phyloP scores from a whole-genome alignment of 2,113 vertebrate species.

The Equus przewalskii region DNA sequence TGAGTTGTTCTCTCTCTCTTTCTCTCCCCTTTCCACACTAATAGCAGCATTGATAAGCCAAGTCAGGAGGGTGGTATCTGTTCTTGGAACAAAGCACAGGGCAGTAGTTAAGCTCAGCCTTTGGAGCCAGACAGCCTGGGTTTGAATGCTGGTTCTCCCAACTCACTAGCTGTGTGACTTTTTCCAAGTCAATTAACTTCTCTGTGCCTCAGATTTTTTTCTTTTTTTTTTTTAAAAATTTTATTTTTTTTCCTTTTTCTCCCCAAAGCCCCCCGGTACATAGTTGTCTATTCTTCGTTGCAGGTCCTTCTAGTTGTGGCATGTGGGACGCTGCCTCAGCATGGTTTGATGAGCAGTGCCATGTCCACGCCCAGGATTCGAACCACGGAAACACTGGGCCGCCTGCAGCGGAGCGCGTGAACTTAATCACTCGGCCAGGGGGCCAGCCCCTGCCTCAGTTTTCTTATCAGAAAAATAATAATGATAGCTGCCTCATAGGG shows the following conservation, averaged over 20 bases:
- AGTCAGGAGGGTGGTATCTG: background rate
- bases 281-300: no score
- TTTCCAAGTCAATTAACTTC: constrained; percentile 4
- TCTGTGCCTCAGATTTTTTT: background rate
- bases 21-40: background rate
- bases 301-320: no score
- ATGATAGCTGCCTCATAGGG: background rate
- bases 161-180: background rate
- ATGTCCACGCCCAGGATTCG: no score
- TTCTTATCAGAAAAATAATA: background rate
- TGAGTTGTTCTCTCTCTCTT: background rate
- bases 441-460: background rate
- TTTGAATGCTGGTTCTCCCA: background rate
- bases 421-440: no score
- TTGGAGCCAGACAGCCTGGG: background rate
- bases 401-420: no score
- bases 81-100: background rate
- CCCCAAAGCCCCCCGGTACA: no score
- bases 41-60: background rate
- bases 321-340: no score
- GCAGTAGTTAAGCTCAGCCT: background rate
- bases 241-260: no score
- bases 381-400: no score
- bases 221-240: no score
- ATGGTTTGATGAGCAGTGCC: no score